These are phyloP conservation scores for Propithecus coquereli DNA, from an alignment of 2,113 vertebrate genomes.

Conservation along the genomic window DNA sequence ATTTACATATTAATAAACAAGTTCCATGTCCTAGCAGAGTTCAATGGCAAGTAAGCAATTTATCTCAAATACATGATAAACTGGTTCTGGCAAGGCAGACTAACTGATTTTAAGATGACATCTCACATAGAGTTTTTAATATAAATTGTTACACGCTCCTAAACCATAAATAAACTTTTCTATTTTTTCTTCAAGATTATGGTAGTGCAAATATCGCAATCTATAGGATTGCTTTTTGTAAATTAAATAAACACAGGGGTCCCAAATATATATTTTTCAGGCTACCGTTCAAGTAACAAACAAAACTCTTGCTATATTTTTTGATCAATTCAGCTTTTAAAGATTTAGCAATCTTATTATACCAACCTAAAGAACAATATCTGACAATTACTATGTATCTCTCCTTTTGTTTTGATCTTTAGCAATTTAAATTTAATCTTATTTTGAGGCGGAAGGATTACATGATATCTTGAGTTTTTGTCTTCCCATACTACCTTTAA, in stretches of 20 bases:
- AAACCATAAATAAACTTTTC: not conserved
- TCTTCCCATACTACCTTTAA: not conserved
- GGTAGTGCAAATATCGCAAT: not conserved
- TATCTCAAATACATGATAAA: not conserved
- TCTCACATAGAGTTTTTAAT: not conserved
- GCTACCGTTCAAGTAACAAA: not conserved
- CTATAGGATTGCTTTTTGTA: not conserved
- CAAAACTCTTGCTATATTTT: not conserved
- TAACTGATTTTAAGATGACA: not conserved
- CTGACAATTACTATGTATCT: not conserved
- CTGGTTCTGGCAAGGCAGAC: not conserved
- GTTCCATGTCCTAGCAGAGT: not conserved
- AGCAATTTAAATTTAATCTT: not conserved
- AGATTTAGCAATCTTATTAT: conserved; percentile 1
- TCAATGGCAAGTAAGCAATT: not conserved
- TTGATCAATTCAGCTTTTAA: conserved; percentile 2
- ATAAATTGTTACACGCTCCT: not conserved
- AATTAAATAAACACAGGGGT: not conserved
- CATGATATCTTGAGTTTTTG: not conserved
- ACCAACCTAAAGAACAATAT: not conserved
- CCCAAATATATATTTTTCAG: not conserved
- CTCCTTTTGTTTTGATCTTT: not conserved
- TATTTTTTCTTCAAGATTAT: not conserved
- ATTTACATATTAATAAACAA: not conserved
- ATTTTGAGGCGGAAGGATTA: not conserved